Evolutionary conservation across 2,888 invertebrate genomes (phyloP), one percentile per base, ranked within the genome.

Genomic region (Lycaena phlaeas): DNA sequence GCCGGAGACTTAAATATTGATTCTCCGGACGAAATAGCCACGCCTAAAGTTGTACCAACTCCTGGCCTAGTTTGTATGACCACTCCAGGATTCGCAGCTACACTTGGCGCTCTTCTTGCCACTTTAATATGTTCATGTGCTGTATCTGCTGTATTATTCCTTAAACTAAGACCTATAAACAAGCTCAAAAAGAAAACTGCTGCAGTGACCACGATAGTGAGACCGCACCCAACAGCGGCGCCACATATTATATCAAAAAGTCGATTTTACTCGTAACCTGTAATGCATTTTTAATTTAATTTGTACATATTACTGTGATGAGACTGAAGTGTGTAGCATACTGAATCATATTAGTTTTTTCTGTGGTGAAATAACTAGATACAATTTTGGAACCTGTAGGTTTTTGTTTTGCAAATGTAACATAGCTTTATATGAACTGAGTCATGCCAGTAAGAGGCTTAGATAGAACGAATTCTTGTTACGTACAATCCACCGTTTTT

Each of bases 51-150:
- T 3, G 78, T 87, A 31, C 87, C 88, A 9, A 88, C 94, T 0
- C 93, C 94, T 2, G 88, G 90, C 2, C 81, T 95, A 46, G 95
- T 96, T 50, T 96, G 96, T 73, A 95, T 96, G 95, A 95, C 96
- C 1, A 95, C 95, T 3, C 93, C 95, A n/a, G 95, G 96, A 7
- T 96, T 96, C 61, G 92, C 95, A 27, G 92, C 94, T 22, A 94
- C 95, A 17, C 85, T 96, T 17, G 89, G 95, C 38, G 88, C 96
- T 34, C 86, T 96, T 14, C 86, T 96, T 44, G 92, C 91, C 40
- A 92, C 96, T 38, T 82, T 96, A 52, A 82, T 96, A 42, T 89
- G 92, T 43, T 95, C 96, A 6, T 96, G 95, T 64, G 85, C 94
- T 22, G 87, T 95, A 50, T 95, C 96, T 37, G 93, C 94, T 14